Evolutionary conservation across 2,113 vertebrate genomes (phyloP).

Genomic region (Pithys albifrons): DNA sequence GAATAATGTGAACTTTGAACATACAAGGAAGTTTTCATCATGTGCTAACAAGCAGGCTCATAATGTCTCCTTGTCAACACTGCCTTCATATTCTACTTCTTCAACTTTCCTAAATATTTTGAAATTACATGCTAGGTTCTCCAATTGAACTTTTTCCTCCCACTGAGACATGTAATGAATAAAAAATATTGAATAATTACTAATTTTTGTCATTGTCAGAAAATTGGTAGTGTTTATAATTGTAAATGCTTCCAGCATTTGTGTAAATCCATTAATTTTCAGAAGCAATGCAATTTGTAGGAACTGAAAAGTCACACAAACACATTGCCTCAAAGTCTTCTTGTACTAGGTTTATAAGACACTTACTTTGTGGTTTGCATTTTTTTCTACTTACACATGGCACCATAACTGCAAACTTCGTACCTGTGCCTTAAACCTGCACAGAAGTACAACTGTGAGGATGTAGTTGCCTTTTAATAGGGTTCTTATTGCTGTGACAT

Average conservation of each 20-base stretch:
- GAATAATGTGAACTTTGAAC: slow-evolving; percentile 27
- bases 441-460: neutral
- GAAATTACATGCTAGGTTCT: neutral
- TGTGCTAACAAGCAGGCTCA: slow-evolving; percentile 20
- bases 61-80: slow-evolving; percentile 2
- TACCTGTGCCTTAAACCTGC: neutral
- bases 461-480: neutral
- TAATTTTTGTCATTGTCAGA: neutral
- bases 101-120: slow-evolving; percentile 29
- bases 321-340: neutral
- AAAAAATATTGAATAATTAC: neutral
- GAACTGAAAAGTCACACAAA: neutral
- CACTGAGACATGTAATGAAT: neutral
- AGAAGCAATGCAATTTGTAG: neutral
- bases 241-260: neutral
- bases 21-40: neutral
- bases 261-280: neutral
- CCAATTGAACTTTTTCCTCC: neutral
- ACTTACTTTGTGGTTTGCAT: neutral
- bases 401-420: neutral
- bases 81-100: slow-evolving; percentile 10
- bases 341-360: neutral
- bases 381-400: neutral
- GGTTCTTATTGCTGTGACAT: neutral
- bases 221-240: neutral